Percentiles rank a stretch among this genome's conserved stretches.
These are phyloP conservation scores for Heterodera filipjevi DNA, from an alignment of 2,888 invertebrate species.

Conservation along the genomic window DNA sequence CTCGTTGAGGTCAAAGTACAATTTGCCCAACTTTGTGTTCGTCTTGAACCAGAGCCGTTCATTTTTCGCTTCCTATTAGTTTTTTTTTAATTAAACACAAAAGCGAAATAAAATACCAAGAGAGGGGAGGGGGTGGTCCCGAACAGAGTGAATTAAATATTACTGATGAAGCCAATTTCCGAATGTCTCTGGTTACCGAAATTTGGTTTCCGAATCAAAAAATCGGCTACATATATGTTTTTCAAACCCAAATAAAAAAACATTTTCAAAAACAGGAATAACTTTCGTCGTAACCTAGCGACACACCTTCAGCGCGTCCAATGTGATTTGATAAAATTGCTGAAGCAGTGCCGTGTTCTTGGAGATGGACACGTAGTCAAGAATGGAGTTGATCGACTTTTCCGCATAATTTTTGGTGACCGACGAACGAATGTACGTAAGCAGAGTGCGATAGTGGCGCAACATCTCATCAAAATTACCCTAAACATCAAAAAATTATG, in stretches of 20 bases:
- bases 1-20: slow-evolving; percentile 94
- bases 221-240: no score
- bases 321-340: slow-evolving; percentile 89
- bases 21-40: slow-evolving; percentile 95
- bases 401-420: slow-evolving; percentile 99
- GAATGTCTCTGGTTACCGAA: no score
- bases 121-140: no score
- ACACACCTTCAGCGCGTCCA: slow-evolving; percentile 67
- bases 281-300: no score
- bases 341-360: slow-evolving; percentile 95
- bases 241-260: not conserved
- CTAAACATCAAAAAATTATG: slow-evolving; percentile 68
- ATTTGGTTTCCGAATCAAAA: no score
- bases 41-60: slow-evolving; percentile 99
- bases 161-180: no score
- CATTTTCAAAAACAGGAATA: no score
- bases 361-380: slow-evolving; percentile 98
- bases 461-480: slow-evolving; percentile 93
- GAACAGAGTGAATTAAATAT: no score
- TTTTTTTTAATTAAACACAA: not conserved
- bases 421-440: slow-evolving; percentile 97
- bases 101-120: no score
- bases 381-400: slow-evolving; percentile 97
- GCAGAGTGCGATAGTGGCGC: slow-evolving; percentile 87
- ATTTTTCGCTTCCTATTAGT: slow-evolving; percentile 89